These are phyloP conservation scores for Portevinia maculata DNA, from an alignment of 2,888 invertebrate genomes.

Conservation along the genomic window DNA sequence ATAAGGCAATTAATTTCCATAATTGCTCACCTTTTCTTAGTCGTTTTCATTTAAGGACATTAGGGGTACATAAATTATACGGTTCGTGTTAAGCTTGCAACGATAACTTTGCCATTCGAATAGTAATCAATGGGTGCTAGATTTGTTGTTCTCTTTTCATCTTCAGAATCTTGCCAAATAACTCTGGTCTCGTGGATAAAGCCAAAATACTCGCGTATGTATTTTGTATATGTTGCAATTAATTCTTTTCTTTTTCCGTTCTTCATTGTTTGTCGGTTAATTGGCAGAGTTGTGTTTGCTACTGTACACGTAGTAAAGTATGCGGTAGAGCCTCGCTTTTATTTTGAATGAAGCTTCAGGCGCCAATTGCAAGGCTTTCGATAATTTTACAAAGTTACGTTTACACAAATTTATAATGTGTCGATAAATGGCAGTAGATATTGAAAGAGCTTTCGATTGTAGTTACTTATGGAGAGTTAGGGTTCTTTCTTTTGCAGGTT, in stretches of 20 bases:
- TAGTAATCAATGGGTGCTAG: constrained; percentile 46
- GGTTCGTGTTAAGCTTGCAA: constrained; percentile 15
- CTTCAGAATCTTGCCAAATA: constrained; percentile 43
- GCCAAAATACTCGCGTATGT: not conserved
- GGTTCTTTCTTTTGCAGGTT: not conserved
- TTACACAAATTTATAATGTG: constrained; percentile 55
- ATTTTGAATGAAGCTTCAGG: constrained; percentile 18
- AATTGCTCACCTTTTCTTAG: constrained; percentile 46
- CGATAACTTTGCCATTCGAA: constrained; percentile 49
- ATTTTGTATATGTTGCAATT: constrained; percentile 40
- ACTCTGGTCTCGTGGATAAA: constrained; percentile 1
- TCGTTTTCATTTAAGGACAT: constrained; percentile 15
- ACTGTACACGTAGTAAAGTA: not conserved
- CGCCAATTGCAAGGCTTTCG: constrained; percentile 12
- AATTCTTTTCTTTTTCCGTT: constrained; percentile 38
- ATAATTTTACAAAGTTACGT: constrained; percentile 46
- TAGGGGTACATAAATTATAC: constrained; percentile 20
- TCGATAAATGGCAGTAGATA: constrained; percentile 49
- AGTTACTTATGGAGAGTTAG: constrained; percentile 39
- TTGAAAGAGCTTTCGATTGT: constrained; percentile 36
- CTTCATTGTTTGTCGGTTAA: constrained; percentile 53
- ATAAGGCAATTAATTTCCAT: constrained; percentile 54
- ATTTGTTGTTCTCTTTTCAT: constrained; percentile 13
- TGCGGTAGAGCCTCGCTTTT: constrained; percentile 9
- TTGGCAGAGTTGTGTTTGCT: constrained; percentile 52